These are phyloP conservation scores for Colaptes auratus DNA, from an alignment of 2,113 vertebrate genomes.

Conservation along the genomic window DNA sequence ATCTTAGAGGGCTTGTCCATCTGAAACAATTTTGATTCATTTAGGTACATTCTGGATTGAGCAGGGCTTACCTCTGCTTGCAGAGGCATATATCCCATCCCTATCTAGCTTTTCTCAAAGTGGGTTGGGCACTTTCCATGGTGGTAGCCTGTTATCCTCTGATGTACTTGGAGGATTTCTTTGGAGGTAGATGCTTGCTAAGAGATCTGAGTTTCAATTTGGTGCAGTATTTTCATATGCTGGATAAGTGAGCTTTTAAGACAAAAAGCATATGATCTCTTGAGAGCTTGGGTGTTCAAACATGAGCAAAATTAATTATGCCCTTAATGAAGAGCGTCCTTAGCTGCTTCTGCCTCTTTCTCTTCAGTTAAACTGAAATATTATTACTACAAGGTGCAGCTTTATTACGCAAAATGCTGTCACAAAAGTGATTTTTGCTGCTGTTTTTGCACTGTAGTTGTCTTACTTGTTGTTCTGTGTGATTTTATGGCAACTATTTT, in stretches of 20 bases:
- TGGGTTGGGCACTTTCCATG: neutral
- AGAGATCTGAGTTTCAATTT: neutral
- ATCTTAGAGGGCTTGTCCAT: too few relatives aligned
- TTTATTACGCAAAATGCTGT: neutral
- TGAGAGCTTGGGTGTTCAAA: neutral
- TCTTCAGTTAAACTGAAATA: neutral
- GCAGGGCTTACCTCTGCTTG: neutral
- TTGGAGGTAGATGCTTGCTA: neutral
- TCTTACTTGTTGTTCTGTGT: neutral
- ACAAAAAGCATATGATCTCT: neutral
- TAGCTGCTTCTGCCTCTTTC: neutral
- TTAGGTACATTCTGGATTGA: neutral
- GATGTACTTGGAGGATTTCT: neutral
- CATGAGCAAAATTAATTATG: neutral
- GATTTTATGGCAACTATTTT: neutral
- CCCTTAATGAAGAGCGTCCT: neutral
- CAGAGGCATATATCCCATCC: neutral
- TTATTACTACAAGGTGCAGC: neutral
- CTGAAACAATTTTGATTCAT: neutral
- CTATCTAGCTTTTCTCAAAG: too few relatives aligned
- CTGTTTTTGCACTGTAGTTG: neutral
- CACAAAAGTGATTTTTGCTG: neutral
- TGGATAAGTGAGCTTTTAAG: too few relatives aligned
- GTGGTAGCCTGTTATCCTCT: neutral
- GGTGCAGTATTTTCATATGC: neutral